Evolutionary conservation across 53 echinoderm and acorn worm species (phyloP).

Genomic region (Temnopleurus reevesii): DNA sequence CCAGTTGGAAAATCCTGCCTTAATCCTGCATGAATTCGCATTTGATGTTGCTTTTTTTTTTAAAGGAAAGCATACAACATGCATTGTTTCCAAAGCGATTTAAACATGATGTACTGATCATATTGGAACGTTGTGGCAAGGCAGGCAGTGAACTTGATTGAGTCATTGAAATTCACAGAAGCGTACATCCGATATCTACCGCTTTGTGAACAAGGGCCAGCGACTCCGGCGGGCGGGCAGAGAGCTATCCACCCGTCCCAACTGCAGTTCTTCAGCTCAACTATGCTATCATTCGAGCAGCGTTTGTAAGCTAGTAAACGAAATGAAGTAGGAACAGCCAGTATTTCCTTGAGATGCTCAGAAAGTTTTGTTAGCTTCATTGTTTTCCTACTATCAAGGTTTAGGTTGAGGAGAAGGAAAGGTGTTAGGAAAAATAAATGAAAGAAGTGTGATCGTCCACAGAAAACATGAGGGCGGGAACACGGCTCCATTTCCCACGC

Average conservation of each 20-base stretch:
- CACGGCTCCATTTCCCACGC: constrained; percentile 41
- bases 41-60: neutral
- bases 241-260: neutral
- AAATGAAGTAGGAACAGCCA: too few species aligned
- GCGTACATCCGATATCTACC: constrained; percentile 1
- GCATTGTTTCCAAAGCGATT: neutral
- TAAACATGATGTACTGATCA: too few species aligned
- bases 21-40: neutral
- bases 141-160: neutral
- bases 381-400: neutral
- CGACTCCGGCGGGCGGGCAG: neutral
- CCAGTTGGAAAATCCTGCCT: neutral
- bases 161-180: neutral
- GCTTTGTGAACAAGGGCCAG: neutral
- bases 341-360: neutral
- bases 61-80: neutral
- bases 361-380: neutral
- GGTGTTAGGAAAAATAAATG: constrained; percentile 35
- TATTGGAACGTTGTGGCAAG: neutral
- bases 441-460: constrained; percentile 9
- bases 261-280: too few species aligned
- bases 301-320: too few species aligned
- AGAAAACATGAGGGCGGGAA: constrained; percentile 22
- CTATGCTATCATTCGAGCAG: too few species aligned
- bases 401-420: neutral